phyloP scores from a whole-genome alignment of 2,113 vertebrate genomes.

The Petroica traversi region DNA sequence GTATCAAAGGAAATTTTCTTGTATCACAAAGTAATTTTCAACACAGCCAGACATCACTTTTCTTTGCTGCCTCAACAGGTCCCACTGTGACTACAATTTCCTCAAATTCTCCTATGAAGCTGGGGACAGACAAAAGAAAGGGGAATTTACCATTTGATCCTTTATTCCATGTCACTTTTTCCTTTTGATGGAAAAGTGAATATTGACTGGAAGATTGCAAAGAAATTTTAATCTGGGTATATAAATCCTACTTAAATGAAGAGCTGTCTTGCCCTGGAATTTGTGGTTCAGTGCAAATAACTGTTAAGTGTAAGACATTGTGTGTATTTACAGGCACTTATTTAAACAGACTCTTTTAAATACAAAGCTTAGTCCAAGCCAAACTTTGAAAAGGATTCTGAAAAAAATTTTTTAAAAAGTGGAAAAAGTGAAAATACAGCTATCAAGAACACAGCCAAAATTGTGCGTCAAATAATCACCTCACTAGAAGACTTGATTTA shows the following conservation, averaged over 20 bases:
- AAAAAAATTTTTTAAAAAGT: not conserved
- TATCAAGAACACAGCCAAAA: not conserved
- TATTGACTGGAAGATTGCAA: not conserved
- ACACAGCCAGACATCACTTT: not conserved
- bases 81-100: not conserved
- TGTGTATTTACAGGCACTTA: not conserved
- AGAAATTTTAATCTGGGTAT: not conserved
- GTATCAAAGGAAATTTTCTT: not conserved
- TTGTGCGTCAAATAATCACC: not conserved
- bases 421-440: not conserved
- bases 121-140: not conserved
- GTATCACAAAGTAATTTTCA: not conserved
- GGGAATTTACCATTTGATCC: fast-evolving
- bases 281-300: not conserved
- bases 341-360: not conserved
- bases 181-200: not conserved
- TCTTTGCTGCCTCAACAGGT: not conserved
- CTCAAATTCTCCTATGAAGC: not conserved
- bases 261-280: not conserved
- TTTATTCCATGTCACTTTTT: not conserved
- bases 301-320: not conserved
- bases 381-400: not conserved
- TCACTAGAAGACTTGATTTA: not conserved
- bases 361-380: not conserved
- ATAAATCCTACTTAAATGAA: not conserved